Conservation (phyloP, 2,888 invertebrate species). For the Nomada hirtipes region DNA sequence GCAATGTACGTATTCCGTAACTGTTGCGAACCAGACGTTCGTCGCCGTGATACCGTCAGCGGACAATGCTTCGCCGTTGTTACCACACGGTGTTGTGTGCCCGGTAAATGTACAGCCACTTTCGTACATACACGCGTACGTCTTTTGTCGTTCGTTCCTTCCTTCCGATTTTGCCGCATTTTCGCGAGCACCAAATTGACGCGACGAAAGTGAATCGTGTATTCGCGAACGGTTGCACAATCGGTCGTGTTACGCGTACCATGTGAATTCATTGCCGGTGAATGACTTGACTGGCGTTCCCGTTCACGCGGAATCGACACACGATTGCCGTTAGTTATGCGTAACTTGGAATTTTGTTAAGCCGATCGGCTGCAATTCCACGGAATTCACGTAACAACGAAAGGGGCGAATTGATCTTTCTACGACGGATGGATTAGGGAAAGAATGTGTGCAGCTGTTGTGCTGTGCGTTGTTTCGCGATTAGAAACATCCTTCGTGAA, state of each 20-base stretch:
- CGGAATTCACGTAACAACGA: too few species aligned
- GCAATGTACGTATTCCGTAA: conserved; percentile 42
- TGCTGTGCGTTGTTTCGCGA: too few species aligned
- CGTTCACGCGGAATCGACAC: not conserved
- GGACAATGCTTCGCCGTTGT: conserved; percentile 4
- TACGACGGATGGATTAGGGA: not conserved
- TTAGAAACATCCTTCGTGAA: too few species aligned
- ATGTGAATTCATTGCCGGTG: conserved; percentile 2
- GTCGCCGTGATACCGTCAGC: conserved; percentile 4
- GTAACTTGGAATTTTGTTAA: not conserved
- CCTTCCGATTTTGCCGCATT: not conserved
- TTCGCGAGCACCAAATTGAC: conserved; percentile 2
- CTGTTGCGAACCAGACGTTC: conserved; percentile 12
- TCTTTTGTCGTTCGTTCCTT: conserved; percentile 10
- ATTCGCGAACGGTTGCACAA: conserved; percentile 28
- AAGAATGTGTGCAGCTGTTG: too few species aligned
- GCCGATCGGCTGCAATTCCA: too few species aligned
- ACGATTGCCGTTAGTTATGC: not conserved
- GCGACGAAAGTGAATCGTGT: conserved; percentile 28
- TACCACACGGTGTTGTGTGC: conserved; percentile 11
- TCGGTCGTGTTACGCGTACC: conserved; percentile 4
- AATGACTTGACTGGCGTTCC: conserved; percentile 4
- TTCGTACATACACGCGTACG: conserved; percentile 9
- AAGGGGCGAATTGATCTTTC: not conserved
- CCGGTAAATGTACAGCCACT: conserved; percentile 40